Base-by-base conservation (phyloP, 53 echinoderm and acorn worm genomes). In the Luidia sarsii region DNA sequence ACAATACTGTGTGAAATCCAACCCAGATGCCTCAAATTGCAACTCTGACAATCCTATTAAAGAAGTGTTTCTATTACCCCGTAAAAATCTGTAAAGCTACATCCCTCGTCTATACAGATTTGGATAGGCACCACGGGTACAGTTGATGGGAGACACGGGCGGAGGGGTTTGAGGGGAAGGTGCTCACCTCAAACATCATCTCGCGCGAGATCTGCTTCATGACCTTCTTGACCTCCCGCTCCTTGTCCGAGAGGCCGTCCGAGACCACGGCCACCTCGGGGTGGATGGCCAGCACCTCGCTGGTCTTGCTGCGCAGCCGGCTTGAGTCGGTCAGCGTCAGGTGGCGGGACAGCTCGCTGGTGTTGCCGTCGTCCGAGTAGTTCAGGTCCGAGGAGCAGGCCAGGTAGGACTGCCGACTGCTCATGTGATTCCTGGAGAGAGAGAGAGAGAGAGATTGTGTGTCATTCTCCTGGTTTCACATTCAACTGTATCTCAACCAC, bases 171-270 rank as follows among this genome's bases (percentile, higher is more conserved):
- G n/a, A n/a, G n/a, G n/a, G n/a, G n/a, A n/a, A n/a, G n/a, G 29
- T 63, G 31, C 87, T 87, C 64, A 95, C 95, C 87, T 95, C 92
- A 85, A 89, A 95, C 74, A 75, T 90, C 65, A 92, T 92, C 52
- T 95, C 95, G 13, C 89, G 85, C 15, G 95, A 95, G 23, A 95
- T 92, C 72, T 92, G 92, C 60, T 92, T 95, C 92, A 92, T 92
- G 35, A 95, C 95, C 75, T 92, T 89, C 15, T 90, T 71, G 6
- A 92, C 92, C 21, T 86, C 95, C 61, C 89, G 75, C 60, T 96
- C 97, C 79, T 93, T 92, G 65, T 96, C 97, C 1, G 97, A 96
- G 55, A 96, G 70, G 3, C 97, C 97, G 65, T 96, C 97, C 3
- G 97, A 96, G 34, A 46, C 45, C 31, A 45, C 77, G 10, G 77